phyloP scores from a whole-genome alignment of 2,888 invertebrate genomes.

The Drosophila stalkeri region DNA sequence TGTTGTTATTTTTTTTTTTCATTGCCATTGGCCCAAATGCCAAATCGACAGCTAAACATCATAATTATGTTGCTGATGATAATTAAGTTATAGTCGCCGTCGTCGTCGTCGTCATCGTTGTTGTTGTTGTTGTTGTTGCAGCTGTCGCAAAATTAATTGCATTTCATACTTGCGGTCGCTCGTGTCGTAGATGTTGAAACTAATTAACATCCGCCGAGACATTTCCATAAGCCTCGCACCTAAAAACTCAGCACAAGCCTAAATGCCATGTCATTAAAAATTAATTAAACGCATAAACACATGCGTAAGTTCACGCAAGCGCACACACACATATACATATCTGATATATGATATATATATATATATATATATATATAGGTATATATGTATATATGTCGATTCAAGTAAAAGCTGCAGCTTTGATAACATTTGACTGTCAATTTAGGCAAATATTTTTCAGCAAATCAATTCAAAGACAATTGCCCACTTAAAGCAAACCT shows the following conservation, averaged over 20 bases:
- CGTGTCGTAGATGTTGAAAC: constrained; percentile 46
- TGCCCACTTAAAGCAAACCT: neutral
- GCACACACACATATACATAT: neutral
- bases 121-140: constrained; percentile 13
- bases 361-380: neutral
- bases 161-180: constrained; percentile 34
- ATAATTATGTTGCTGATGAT: constrained; percentile 46
- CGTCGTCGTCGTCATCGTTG: constrained; percentile 1
- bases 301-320: constrained; percentile 15
- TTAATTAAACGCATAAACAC: constrained; percentile 52
- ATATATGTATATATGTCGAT: neutral
- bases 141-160: constrained; percentile 42
- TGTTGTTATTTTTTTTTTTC: neutral
- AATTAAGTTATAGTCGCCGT: constrained; percentile 11
- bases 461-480: constrained; percentile 31
- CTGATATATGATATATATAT: neutral
- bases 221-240: constrained; percentile 14
- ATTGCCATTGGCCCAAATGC: constrained; percentile 22
- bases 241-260: constrained; percentile 11
- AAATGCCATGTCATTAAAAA: constrained; percentile 65
- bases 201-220: constrained; percentile 51
- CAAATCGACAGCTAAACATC: constrained; percentile 51
- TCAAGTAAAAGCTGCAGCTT: neutral
- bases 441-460: constrained; percentile 23
- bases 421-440: constrained; percentile 24